phyloP scores from a whole-genome alignment of 2,888 invertebrate genomes.

The Drosophila paucipuncta region DNA sequence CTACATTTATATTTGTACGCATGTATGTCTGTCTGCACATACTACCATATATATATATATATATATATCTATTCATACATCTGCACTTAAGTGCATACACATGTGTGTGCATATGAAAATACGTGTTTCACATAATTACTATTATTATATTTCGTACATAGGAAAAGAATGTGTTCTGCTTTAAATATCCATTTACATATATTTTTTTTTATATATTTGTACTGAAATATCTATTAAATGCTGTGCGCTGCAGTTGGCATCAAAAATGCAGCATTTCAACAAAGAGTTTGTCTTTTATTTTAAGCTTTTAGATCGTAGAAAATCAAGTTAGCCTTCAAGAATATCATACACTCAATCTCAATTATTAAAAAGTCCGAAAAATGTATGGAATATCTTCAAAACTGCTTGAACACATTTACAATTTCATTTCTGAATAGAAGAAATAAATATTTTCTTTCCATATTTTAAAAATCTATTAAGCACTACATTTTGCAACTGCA shows the following conservation, averaged over 20 bases:
- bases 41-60: conserved; percentile 1
- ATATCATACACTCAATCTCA: neutral
- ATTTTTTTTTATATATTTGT: neutral
- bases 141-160: conserved; percentile 12
- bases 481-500: no score
- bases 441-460: neutral
- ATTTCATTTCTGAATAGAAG: fast-evolving
- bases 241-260: neutral
- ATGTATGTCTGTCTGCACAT: conserved; percentile 2
- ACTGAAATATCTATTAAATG: neutral
- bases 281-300: neutral
- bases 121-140: neutral
- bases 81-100: conserved; percentile 11
- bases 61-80: neutral
- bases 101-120: conserved; percentile 9
- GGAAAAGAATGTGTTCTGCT: neutral
- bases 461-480: neutral
- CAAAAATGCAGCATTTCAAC: neutral
- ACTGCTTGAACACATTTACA: fast-evolving
- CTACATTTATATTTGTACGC: conserved; percentile 8
- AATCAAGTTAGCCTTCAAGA: neutral
- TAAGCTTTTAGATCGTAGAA: neutral
- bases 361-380: neutral
- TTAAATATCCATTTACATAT: neutral
- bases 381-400: neutral